These are phyloP conservation scores for Halcyon senegalensis DNA, from an alignment of 2,113 vertebrate genomes.

Conservation along the genomic window DNA sequence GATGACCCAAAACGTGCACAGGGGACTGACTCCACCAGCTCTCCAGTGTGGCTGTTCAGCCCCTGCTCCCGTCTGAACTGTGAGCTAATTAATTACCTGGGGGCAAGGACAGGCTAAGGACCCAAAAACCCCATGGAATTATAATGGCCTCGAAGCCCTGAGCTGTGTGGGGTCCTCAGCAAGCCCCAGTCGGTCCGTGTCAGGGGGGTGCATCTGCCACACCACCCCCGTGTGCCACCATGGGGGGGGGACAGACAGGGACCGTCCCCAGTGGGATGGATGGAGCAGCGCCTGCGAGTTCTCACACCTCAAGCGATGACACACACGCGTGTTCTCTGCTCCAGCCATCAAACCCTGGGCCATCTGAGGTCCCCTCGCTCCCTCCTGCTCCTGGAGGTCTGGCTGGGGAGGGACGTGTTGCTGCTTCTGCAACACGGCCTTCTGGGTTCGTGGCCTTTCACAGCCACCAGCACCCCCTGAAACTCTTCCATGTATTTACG, in stretches of 20 bases:
- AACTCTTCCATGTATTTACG: background rate
- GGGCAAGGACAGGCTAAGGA: no score
- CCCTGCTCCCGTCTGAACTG: no score
- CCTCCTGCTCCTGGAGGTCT: background rate
- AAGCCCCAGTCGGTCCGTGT: no score
- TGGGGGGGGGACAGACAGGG: background rate
- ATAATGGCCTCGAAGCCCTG: no score
- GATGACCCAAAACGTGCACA: no score
- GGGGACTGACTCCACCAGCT: no score
- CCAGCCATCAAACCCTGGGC: background rate
- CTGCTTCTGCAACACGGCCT: background rate
- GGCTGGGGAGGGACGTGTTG: background rate
- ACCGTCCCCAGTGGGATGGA: background rate
- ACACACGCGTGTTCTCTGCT: fast-evolving
- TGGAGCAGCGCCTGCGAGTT: background rate
- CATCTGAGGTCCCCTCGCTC: no score
- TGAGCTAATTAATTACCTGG: no score
- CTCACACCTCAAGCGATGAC: background rate
- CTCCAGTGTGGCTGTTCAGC: no score
- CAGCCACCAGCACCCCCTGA: background rate
- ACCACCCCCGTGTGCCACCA: background rate
- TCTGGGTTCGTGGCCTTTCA: background rate
- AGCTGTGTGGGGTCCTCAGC: no score
- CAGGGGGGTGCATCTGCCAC: no score
- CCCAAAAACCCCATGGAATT: no score